A percentile compares a stretch with the other conserved stretches of the same genome.
Conservation (phyloP, 2,888 invertebrate species). For the Cyclophora albipunctata region DNA sequence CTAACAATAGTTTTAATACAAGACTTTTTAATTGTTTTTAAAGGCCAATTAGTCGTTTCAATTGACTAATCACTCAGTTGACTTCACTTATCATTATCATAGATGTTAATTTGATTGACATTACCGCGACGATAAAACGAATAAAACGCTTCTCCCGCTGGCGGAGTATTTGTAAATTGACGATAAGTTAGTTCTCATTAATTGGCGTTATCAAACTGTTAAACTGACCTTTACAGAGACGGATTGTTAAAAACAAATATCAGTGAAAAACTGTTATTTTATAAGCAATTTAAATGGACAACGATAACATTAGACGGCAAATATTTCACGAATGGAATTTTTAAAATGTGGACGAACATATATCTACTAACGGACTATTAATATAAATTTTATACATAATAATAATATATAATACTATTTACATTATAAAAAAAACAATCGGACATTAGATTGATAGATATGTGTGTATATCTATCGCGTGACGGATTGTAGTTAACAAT, state of each 20-base stretch:
- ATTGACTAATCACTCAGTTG: slow-evolving; percentile 39
- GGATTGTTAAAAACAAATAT: slow-evolving; percentile 34
- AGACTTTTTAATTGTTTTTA: slow-evolving; percentile 36
- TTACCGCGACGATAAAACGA: too few species aligned
- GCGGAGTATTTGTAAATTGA: slow-evolving; percentile 10
- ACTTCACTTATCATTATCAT: too few species aligned
- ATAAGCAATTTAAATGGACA: slow-evolving; percentile 57
- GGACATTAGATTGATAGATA: slow-evolving; percentile 22
- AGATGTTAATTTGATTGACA: too few species aligned
- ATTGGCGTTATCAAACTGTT: slow-evolving; percentile 19
- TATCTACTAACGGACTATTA: slow-evolving; percentile 66
- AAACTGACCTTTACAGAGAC: slow-evolving; percentile 32
- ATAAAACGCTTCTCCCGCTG: too few species aligned
- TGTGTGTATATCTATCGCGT: slow-evolving; percentile 11
- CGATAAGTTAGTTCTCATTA: slow-evolving; percentile 9
- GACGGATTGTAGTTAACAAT: slow-evolving; percentile 12
- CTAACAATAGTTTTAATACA: slow-evolving; percentile 28
- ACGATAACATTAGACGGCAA: slow-evolving; percentile 64
- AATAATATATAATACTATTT: slow-evolving; percentile 56
- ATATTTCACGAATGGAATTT: slow-evolving; percentile 57
- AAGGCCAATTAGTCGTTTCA: slow-evolving; percentile 42
- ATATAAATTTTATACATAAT: slow-evolving; percentile 45
- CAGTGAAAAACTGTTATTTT: slow-evolving; percentile 29
- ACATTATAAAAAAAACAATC: slow-evolving; percentile 49
- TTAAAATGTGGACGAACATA: slow-evolving; percentile 66